Base-by-base conservation (phyloP, 2,113 vertebrate genomes). In the Panthera leo region DNA sequence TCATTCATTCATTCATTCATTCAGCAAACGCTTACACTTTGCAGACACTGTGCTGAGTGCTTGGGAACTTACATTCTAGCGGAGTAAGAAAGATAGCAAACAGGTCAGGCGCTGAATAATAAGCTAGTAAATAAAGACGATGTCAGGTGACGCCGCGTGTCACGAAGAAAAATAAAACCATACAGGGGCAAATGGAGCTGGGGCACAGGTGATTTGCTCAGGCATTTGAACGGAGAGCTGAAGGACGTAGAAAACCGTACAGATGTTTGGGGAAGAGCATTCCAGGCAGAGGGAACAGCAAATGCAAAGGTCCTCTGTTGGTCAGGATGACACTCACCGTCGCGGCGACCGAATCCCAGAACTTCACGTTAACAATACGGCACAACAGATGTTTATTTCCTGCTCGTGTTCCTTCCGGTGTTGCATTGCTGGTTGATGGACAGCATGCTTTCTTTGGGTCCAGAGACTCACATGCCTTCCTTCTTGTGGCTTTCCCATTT, bases 81-180 rank as follows among this genome's bases (percentile, higher is more conserved):
- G 4, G 18, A 18, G 5, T 12, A 75, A 76, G 42, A 65, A 58
- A 39, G 70, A 34, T 0, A 12, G 65, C 18, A 31, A n/a, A 48
- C 18, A 36, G 8, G 9, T 48, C 48, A 36, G 70, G n/a, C n/a
- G 14, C 70, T 0, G 42, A 39, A 27, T 9, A 4, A 7, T 1
- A 11, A 75, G 73, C 89, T 39, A 2, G 63, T 16, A 4, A 85
- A 67, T 0, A 19, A 42, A 58, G 67, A 13, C 36, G 0, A 2
- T 0, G 16, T 8, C 42, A n/a, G 55, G 29, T 2, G 36, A 16
- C 0, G 19, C 5, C 2, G 2, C 45, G 55, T 21, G 34, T 15
- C 10, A 0, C 4, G 5, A 29, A 48, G 51, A 3, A 53, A 92
- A 61, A 7, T 5, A 31, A 34, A 51, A 29, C 48, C 23, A 23